Base-by-base conservation (phyloP, 2,888 invertebrate genomes). In the Agonopterix heracliana region DNA sequence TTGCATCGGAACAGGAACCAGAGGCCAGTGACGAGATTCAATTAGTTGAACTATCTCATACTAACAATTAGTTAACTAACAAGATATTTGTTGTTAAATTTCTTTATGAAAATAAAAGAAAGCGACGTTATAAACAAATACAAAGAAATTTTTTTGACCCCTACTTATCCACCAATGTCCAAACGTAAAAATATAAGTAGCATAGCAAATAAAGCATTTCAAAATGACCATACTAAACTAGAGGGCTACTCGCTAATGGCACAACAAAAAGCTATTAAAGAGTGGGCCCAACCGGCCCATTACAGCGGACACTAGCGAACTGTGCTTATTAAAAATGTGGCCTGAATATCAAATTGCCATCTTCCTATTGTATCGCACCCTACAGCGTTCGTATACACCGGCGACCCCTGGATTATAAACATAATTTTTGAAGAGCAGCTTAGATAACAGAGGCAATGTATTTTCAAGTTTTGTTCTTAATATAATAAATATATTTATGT, bases 341-440 rank as follows among this genome's bases (percentile, higher is more conserved):
- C 87, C 81, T 81, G 86, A 87, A 88, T 89, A 89, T 89, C 87
- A 88, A 88, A 89, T 89, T 89, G 87, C 87, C 84, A 82, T 88
- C 86, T 84, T 64, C 65, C 78, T 70, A 79, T 85, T 86, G 81
- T 86, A 61, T 61, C 57, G 66, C 69, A 70, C 83, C 85, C 81
- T 74, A 70, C 65, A 66, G 64, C 9, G 9, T 38, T 64, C 57
- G 60, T 56, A 59, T 53, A 60, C 66, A 66, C 64, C 60, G 52
- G 58, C 61, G 68, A 73, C 74, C 78, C 76, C 69, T 63, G 66
- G 64, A 70, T 73, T 74, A 72, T 57, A 55, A 63, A 61, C 57
- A 12, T 1, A 34, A 10, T 45, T 35, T 45, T 26, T 47, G 34
- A 9, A 10, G 14, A 11, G 11, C 17, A 42, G 13, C 8, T 35